These are phyloP conservation scores for Netelia virgata DNA, from an alignment of 2,888 invertebrate genomes.

Conservation along the genomic window DNA sequence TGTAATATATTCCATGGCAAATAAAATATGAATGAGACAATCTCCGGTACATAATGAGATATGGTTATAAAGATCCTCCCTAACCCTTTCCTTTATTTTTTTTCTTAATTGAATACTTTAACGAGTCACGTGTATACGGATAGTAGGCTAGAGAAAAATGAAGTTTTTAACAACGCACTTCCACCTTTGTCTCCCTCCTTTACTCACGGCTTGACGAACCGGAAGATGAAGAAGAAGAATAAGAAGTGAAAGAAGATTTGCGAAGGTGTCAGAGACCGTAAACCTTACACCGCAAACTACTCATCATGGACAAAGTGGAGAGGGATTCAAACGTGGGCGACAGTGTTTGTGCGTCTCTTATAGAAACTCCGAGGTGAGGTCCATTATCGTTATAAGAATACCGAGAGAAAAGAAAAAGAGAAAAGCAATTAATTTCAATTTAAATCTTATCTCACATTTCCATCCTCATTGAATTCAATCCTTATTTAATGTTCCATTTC, in stretches of 20 bases:
- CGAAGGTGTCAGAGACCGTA: slow-evolving; percentile 75
- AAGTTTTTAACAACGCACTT: slow-evolving; percentile 17
- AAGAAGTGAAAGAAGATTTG: slow-evolving; percentile 68
- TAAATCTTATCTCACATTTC: background rate
- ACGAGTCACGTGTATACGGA: slow-evolving; percentile 23
- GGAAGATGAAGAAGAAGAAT: slow-evolving; percentile 29
- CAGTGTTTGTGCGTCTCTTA: slow-evolving; percentile 58
- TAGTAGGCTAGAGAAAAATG: background rate
- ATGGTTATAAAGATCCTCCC: slow-evolving; percentile 24
- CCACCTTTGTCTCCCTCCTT: slow-evolving; percentile 34
- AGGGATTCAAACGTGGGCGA: slow-evolving; percentile 59
- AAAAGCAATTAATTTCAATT: background rate
- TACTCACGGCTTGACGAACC: slow-evolving; percentile 30
- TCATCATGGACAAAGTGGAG: slow-evolving; percentile 72
- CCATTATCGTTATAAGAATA: slow-evolving; percentile 79
- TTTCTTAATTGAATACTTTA: slow-evolving; percentile 25
- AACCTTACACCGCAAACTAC: slow-evolving; percentile 74
- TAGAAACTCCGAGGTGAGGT: slow-evolving; percentile 44
- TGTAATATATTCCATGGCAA: slow-evolving; percentile 7
- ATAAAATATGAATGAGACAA: slow-evolving; percentile 55
- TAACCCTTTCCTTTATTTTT: slow-evolving; percentile 23
- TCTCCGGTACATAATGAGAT: slow-evolving; percentile 58
- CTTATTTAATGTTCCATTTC: background rate
- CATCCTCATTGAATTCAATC: background rate
- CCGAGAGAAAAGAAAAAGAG: slow-evolving; percentile 39